These are phyloP conservation scores for Pocillopora grandis DNA, from an alignment of 92 coral and sea anemone genomes.

Conservation along the genomic window DNA sequence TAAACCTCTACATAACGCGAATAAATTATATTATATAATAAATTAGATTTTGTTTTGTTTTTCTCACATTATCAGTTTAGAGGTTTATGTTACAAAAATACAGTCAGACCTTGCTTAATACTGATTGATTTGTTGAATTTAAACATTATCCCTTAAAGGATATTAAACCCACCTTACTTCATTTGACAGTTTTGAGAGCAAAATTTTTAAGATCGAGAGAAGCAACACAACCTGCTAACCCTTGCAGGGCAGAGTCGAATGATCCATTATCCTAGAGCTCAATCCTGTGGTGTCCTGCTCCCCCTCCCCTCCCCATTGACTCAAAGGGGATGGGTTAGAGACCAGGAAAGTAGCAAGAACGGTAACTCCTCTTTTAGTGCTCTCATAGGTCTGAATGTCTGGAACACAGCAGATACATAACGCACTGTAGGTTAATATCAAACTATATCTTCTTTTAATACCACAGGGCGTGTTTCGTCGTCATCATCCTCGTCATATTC, in stretches of 20 bases:
- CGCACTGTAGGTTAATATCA: conserved; percentile 15
- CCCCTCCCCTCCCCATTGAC: conserved; percentile 13
- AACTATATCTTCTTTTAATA: conserved; percentile 37
- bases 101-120: neutral
- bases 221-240: neutral
- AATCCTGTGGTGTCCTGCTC: neutral
- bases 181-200: neutral
- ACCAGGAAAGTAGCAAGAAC: neutral
- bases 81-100: neutral
- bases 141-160: neutral
- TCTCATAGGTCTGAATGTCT: neutral
- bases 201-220: neutral
- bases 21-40: conserved; percentile 22
- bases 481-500: conserved; percentile 50
- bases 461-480: conserved; percentile 38
- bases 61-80: neutral
- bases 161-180: neutral
- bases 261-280: neutral
- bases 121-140: neutral
- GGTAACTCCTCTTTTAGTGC: neutral
- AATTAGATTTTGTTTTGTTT: conserved; percentile 5
- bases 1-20: neutral
- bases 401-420: neutral
- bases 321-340: neutral
- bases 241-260: neutral